phyloP scores from a whole-genome alignment of 2,113 vertebrate genomes.

The Lepidiolamprologus cunningtoni region DNA sequence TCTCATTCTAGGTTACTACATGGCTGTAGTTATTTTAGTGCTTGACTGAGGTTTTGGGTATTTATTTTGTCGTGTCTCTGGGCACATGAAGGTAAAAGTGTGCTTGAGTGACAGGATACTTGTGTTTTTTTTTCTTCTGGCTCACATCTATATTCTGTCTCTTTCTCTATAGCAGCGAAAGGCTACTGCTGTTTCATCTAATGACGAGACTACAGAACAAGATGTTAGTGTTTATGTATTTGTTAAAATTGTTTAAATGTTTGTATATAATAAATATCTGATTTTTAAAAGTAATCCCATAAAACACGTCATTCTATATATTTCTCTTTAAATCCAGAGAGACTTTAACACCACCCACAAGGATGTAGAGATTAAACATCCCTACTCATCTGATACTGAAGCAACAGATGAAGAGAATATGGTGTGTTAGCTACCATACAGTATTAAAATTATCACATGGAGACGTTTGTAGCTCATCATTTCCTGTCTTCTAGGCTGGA shows the following conservation, averaged over 20 bases:
- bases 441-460: not conserved
- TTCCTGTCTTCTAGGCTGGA: not conserved
- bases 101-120: not conserved
- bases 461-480: not conserved
- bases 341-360: not conserved
- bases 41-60: not conserved
- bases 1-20: not conserved
- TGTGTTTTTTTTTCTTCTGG: not conserved
- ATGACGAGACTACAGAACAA: not conserved
- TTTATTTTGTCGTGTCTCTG: accelerated
- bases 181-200: not conserved
- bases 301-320: not conserved
- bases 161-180: not conserved
- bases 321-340: not conserved
- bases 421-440: not conserved
- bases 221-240: not conserved
- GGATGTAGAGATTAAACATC: not conserved
- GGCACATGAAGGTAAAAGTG: not conserved
- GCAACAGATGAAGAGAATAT: not conserved
- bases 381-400: not conserved
- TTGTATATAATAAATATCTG: not conserved
- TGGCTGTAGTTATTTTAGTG: not conserved
- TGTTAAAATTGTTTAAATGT: not conserved
- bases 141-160: not conserved
- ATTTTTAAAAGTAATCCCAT: not conserved